phyloP scores from a whole-genome alignment of 2,113 vertebrate species.

The Pelvicachromis taeniatus region DNA sequence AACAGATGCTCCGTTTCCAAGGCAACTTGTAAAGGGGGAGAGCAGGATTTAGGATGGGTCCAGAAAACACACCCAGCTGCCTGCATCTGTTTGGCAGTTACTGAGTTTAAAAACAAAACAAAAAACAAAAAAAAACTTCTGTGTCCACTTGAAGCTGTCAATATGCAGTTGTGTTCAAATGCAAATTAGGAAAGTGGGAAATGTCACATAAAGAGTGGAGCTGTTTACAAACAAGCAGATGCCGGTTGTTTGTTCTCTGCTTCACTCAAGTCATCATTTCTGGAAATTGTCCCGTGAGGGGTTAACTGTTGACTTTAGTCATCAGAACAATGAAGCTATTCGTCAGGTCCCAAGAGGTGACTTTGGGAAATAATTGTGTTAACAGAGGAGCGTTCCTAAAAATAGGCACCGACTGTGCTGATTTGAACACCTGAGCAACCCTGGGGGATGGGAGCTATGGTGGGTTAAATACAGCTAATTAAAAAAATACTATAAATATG shows the following conservation, averaged over 20 bases:
- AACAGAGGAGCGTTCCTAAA: neutral
- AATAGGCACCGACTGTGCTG: neutral
- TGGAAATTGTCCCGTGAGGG: neutral
- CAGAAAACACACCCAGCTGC: neutral
- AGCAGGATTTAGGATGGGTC: neutral
- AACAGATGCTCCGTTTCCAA: slow-evolving; percentile 43
- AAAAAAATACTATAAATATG: neutral
- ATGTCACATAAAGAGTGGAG: neutral
- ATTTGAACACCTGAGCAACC: neutral
- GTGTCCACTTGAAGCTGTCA: neutral
- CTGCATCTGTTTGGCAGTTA: neutral
- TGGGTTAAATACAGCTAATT: neutral
- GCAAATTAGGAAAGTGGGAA: neutral
- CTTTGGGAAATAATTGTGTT: neutral
- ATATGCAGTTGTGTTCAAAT: neutral
- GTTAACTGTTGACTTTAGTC: neutral
- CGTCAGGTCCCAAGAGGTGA: neutral
- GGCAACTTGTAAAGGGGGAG: neutral
- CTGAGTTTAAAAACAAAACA: too few species aligned
- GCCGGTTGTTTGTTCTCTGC: neutral
- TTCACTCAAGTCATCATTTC: neutral
- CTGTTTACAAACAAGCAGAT: neutral
- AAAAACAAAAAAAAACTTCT: neutral
- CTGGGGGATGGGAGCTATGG: neutral
- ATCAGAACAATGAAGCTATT: neutral